Percentiles rank a stretch among this genome's conserved stretches.
These are phyloP conservation scores for Melitaea athalia DNA, from an alignment of 2,888 invertebrate genomes.

Conservation along the genomic window DNA sequence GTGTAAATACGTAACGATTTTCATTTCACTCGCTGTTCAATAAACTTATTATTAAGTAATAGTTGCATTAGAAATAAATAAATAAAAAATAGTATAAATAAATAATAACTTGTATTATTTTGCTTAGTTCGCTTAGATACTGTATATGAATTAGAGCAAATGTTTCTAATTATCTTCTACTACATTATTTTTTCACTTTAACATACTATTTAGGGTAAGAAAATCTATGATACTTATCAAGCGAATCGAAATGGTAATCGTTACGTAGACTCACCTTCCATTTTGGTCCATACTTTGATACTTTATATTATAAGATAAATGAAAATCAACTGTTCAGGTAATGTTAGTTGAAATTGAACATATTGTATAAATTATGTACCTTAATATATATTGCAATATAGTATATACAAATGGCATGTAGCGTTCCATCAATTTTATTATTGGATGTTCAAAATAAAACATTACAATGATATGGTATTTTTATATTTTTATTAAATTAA, in stretches of 20 bases:
- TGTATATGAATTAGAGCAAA: slow-evolving; percentile 9
- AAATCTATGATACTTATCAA: neutral
- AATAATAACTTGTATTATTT: slow-evolving; percentile 5
- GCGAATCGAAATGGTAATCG: slow-evolving; percentile 16
- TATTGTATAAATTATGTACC: slow-evolving; percentile 34
- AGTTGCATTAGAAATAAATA: slow-evolving; percentile 2
- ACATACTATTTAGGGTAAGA: neutral
- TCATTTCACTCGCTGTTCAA: slow-evolving; percentile 13
- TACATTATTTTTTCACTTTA: slow-evolving; percentile 17
- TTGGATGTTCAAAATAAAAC: slow-evolving; percentile 52
- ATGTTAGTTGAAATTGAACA: slow-evolving; percentile 23
- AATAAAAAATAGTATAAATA: neutral
- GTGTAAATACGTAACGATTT: slow-evolving; percentile 4
- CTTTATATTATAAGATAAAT: slow-evolving; percentile 17
- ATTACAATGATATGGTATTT: slow-evolving; percentile 32
- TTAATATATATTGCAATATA: slow-evolving; percentile 41
- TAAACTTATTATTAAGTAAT: neutral
- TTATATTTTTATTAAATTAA: slow-evolving; percentile 1
- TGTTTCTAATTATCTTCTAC: neutral
- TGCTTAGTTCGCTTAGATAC: slow-evolving; percentile 20
- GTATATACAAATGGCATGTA: slow-evolving; percentile 42
- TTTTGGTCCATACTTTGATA: slow-evolving; percentile 17
- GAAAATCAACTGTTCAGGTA: slow-evolving; percentile 14
- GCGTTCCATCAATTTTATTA: slow-evolving; percentile 49
- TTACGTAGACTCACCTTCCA: neutral